Evolutionary conservation across 35 echinoderm and acorn worm genomes (phyloP).

Genomic region (Apostichopus parvimensis): DNA sequence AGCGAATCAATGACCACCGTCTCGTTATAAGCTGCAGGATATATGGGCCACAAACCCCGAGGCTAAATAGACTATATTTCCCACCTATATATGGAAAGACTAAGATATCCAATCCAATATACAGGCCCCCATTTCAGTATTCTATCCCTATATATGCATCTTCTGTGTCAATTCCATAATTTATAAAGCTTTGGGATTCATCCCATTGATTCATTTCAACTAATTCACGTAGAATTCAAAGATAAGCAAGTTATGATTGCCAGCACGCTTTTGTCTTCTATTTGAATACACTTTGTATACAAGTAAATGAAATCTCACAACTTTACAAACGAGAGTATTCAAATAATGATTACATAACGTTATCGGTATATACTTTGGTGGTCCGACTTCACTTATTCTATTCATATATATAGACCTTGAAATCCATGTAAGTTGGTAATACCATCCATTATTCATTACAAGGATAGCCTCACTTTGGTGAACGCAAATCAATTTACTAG

Average conservation of each 20-base stretch:
- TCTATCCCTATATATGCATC: too few species aligned
- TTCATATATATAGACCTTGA: background rate
- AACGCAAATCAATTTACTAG: constrained; percentile 36
- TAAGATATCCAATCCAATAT: too few species aligned
- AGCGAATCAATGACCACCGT: background rate
- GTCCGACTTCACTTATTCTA: background rate
- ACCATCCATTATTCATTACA: constrained; percentile 34
- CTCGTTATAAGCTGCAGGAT: background rate
- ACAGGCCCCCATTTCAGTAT: too few species aligned
- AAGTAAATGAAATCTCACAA: background rate
- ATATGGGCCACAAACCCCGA: background rate
- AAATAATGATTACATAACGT: background rate
- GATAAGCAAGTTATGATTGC: too few species aligned
- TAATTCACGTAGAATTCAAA: too few species aligned
- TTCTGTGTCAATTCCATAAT: too few species aligned
- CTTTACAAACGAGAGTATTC: background rate
- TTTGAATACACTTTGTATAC: background rate
- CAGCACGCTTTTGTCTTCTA: too few species aligned
- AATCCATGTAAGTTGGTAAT: constrained; percentile 36
- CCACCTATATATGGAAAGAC: too few species aligned
- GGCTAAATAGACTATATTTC: background rate
- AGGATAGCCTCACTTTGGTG: background rate
- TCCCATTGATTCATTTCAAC: too few species aligned
- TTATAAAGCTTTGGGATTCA: too few species aligned
- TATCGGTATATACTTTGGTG: background rate